Evolutionary conservation across 1,140 invertebrate species (phyloP).

Genomic region (Procambarus virginalis): DNA sequence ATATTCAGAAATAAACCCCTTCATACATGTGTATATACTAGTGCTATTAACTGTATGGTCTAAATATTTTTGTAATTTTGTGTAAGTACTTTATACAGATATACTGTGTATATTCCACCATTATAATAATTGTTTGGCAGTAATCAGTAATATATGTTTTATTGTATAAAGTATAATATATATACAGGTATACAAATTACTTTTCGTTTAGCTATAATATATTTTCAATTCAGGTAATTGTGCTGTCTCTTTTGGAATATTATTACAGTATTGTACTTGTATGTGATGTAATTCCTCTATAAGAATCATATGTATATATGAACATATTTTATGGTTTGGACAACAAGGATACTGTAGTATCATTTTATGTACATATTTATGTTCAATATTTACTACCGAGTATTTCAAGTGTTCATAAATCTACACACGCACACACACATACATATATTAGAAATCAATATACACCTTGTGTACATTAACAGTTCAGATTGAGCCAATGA

Average conservation of each 20-base stretch:
- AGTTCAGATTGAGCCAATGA: constrained; percentile 6
- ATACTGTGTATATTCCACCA: no score
- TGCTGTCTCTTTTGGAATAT: not conserved
- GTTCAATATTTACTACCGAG: constrained; percentile 5
- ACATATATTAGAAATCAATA: not conserved
- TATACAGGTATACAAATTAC: not conserved
- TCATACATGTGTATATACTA: not conserved
- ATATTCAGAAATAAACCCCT: not conserved
- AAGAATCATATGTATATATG: constrained; percentile 1
- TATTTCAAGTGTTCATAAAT: constrained; percentile 11
- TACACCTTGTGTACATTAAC: constrained; percentile 8
- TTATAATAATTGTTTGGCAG: no score
- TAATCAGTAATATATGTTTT: not conserved
- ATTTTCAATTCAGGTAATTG: not conserved
- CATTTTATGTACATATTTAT: not conserved
- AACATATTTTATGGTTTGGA: constrained; percentile 5
- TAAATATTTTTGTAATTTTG: not conserved
- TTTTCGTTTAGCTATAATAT: not conserved
- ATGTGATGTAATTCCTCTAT: not conserved
- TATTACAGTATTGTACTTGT: not conserved
- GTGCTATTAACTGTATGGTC: constrained; percentile 1
- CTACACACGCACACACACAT: not conserved
- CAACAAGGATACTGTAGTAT: not conserved
- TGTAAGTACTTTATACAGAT: not conserved
- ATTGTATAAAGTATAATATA: not conserved